phyloP scores from a whole-genome alignment of 2,113 vertebrate genomes.

The Melanotaenia duboulayi region DNA sequence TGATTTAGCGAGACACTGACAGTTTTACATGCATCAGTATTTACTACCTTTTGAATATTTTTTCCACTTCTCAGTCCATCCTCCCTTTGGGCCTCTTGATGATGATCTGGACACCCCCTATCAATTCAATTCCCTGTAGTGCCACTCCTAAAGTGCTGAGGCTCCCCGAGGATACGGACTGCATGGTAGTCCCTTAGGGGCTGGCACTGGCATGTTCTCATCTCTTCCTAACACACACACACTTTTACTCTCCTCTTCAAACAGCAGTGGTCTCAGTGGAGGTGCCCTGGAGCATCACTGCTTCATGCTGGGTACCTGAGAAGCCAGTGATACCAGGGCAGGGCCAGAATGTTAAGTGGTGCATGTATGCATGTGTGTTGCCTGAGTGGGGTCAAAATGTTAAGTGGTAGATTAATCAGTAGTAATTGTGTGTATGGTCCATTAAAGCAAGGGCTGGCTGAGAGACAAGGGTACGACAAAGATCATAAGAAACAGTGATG shows the following conservation, averaged over 20 bases:
- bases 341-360: conserved; percentile 73
- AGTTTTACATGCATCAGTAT: conserved; percentile 12
- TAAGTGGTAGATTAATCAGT: conserved; percentile 79
- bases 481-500: neutral
- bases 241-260: conserved; percentile 59
- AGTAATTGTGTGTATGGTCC: conserved; percentile 77
- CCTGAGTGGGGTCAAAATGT: conserved; percentile 68
- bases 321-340: conserved; percentile 57
- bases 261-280: conserved; percentile 74
- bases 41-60: conserved; percentile 35
- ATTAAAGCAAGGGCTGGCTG: conserved; percentile 68
- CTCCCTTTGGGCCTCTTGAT: conserved; percentile 51
- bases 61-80: conserved; percentile 35
- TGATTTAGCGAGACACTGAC: conserved; percentile 9
- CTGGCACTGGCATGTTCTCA: conserved; percentile 46
- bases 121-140: conserved; percentile 53
- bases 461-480: conserved; percentile 46
- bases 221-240: conserved; percentile 29
- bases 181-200: conserved; percentile 55
- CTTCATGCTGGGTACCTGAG: conserved; percentile 76
- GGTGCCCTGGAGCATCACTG: conserved; percentile 54
- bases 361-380: conserved; percentile 47
- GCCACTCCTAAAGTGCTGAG: conserved; percentile 57
- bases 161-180: conserved; percentile 63
- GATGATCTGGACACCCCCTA: conserved; percentile 30